phyloP scores from a whole-genome alignment of 2,888 invertebrate species.

The Cancer borealis region DNA sequence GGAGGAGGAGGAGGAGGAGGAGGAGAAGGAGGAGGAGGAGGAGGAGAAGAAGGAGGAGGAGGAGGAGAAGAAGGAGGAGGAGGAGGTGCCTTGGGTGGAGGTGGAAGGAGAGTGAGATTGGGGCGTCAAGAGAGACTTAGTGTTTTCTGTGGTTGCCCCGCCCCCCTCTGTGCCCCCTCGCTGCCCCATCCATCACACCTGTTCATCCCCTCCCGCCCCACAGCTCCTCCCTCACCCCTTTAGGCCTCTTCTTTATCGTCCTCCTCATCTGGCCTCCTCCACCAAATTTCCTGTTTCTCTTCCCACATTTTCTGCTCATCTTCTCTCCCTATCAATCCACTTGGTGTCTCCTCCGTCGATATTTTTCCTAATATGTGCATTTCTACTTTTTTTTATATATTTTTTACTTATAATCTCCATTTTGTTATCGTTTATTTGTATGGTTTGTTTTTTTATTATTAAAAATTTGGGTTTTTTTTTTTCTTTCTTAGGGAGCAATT shows the following conservation, averaged over 20 bases:
- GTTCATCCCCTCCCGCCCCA: neutral
- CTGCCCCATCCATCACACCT: neutral
- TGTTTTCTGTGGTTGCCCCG: neutral
- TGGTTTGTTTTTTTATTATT: neutral
- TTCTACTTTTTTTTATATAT: neutral
- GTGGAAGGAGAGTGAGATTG: slow-evolving; percentile 33
- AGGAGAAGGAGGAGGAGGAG: neutral
- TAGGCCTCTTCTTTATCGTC: slow-evolving; percentile 28
- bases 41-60: neutral
- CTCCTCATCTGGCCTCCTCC: neutral
- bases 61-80: neutral
- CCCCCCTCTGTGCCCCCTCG: neutral
- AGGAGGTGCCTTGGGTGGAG: neutral
- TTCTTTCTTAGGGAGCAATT: too few species aligned
- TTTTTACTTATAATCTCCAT: neutral
- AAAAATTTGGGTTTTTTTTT: too few species aligned
- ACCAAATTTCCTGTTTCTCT: slow-evolving; percentile 20
- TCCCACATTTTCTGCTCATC: slow-evolving; percentile 37
- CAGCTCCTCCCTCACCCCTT: slow-evolving; percentile 15
- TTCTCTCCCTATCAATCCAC: slow-evolving; percentile 1
- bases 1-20: neutral
- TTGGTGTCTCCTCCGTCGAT: neutral
- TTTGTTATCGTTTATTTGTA: neutral
- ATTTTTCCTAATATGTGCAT: neutral
- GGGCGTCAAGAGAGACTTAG: slow-evolving; percentile 41